Base-by-base conservation (phyloP, 2,888 invertebrate genomes). In the Dicranocentrus wangi region DNA sequence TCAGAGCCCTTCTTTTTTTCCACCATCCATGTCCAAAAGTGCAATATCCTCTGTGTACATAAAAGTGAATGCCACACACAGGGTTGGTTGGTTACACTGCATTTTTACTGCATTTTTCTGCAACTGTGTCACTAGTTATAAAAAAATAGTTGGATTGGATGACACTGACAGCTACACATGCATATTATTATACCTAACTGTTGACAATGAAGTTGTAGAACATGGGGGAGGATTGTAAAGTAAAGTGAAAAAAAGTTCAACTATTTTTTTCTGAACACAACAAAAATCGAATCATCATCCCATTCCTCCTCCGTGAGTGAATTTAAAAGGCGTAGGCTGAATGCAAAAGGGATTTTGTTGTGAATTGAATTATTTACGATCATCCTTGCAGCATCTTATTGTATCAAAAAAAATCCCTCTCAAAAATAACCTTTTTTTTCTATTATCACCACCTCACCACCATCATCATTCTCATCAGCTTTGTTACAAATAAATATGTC, bases 361-460 rank as follows among this genome's bases (percentile, higher is more conserved):
- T 47, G n/a, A 47, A 47, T 47, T 47, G 47, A 47, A 47, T 47
- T 47, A 47, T 47, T 47, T 47, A 47, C 47, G 15, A 47, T n/a
- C n/a, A 10, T 47, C 47, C 47, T 32, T 32, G 32, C 10, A 32
- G 5, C 32, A 32, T 3, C 32, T 7, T 3, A 32, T 7, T 32
- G 10, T 10, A 3, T 32, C 32, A 32, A 32, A 32, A 32, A 10
- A 7, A 3, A 32, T 32, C 10, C 32, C 32, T 7, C 10, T 32
- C 32, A 7, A 32, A 32, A 32, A 32, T 32, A n/a, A n/a, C n/a
- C 32, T 32, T 32, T 10, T 3, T 7, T 32, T 7, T 32, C 3
- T 32, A 32, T 32, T 32, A 32, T 32, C 32, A n/a, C n/a, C n/a
- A n/a, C 32, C 10, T 32, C 10, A 32, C 10, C 10, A 10, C 10